Evolutionary conservation across 1,140 invertebrate species (phyloP).

Genomic region (Nomia melanderi): DNA sequence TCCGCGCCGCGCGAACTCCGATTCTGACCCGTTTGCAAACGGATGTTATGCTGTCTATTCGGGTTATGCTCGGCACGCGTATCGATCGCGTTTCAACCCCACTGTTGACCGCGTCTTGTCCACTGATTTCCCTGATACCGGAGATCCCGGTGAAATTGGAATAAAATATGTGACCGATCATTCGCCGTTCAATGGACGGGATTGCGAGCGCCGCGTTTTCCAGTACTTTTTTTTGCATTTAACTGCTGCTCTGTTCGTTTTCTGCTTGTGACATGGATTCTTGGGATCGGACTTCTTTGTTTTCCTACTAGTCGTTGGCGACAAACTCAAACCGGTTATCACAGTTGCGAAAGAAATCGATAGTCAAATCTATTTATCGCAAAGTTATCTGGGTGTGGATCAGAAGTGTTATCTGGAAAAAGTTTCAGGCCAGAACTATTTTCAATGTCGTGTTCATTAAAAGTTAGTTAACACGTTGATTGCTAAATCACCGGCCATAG

Average conservation of each 20-base stretch:
- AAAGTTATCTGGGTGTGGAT: no score
- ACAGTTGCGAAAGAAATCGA: no score
- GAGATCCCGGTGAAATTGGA: constrained; percentile 27
- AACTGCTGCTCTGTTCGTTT: not conserved
- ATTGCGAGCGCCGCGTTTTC: not conserved
- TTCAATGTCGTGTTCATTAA: no score
- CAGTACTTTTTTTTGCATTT: no score
- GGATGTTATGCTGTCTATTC: constrained; percentile 37
- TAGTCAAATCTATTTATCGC: no score
- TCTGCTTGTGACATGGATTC: not conserved
- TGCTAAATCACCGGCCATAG: no score
- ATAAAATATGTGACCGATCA: constrained; percentile 30
- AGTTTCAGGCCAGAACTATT: no score
- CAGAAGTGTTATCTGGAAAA: no score
- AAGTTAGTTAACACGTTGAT: no score
- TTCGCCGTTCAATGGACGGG: not conserved
- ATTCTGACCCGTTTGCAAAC: constrained; percentile 52
- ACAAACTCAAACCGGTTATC: no score
- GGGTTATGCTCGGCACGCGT: constrained; percentile 26
- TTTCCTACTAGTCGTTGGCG: no score
- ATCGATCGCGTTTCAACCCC: constrained; percentile 40
- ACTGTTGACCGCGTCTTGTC: not conserved
- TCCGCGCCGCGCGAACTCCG: constrained; percentile 21
- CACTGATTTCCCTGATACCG: constrained; percentile 44
- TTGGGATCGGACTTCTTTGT: no score